A percentile compares a stretch with the other conserved stretches of the same genome.
Evolutionary conservation across 92 coral and sea anemone species (phyloP).

Genomic region (Montipora capitata): DNA sequence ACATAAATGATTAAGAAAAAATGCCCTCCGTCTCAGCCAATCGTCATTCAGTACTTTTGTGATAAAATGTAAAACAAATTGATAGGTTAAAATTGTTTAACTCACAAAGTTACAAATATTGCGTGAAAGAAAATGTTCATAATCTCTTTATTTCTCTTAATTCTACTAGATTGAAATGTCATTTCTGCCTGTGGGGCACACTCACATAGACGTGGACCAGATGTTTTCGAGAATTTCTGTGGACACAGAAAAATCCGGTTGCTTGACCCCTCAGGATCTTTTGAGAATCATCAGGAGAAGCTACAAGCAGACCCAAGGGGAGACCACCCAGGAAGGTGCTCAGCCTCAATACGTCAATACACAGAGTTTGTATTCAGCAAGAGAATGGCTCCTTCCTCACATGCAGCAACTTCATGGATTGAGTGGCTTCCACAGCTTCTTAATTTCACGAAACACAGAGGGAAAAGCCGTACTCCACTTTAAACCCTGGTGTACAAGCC

Average conservation of each 20-base stretch:
- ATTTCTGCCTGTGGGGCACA: constrained; percentile 79
- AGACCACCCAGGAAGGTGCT: constrained; percentile 68
- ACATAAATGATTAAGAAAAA: too few relatives aligned
- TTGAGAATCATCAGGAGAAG: constrained; percentile 60
- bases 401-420: constrained; percentile 38
- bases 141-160: background rate
- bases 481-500: constrained; percentile 54
- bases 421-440: constrained; percentile 55
- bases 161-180: constrained; percentile 72
- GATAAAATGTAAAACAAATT: too few relatives aligned
- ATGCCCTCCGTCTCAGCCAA: too few relatives aligned
- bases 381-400: constrained; percentile 71
- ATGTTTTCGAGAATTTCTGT: constrained; percentile 72
- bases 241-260: constrained; percentile 59
- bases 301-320: constrained; percentile 68
- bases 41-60: too few relatives aligned
- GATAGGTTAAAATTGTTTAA: too few relatives aligned
- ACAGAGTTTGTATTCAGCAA: constrained; percentile 54
- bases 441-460: constrained; percentile 34
- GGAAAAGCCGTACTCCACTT: constrained; percentile 43
- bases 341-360: constrained; percentile 65
- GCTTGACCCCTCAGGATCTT: constrained; percentile 66
- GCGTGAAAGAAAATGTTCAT: too few relatives aligned
- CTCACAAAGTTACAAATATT: too few relatives aligned
- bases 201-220: constrained; percentile 82